Base-by-base conservation (phyloP, 2,113 vertebrate genomes). In the Hassar affinis region DNA sequence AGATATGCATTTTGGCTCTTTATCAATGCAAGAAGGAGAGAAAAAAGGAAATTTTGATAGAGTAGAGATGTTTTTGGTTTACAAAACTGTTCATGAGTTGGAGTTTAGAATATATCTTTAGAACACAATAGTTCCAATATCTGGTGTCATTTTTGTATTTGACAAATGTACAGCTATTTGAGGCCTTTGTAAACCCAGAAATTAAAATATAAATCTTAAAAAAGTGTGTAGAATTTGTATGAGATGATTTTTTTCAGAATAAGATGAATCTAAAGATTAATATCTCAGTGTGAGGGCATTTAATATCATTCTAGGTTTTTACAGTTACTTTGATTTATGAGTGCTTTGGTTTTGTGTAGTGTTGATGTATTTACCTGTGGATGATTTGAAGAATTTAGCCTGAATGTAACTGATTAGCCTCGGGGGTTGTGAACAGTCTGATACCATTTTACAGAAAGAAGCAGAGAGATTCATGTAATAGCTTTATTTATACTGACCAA, bases 361-460 rank as follows among this genome's bases (percentile, higher is more conserved):
- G 22, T 66, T 71, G 18, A 27, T 47, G 6, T 10, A 77, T 52
- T 38, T 79, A 87, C 79, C 88, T 85, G 84, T 83, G 87, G 47
- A 45, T 87, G 52, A 86, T 90, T 85, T 83, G 85, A 66, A 74
- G n/a, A 61, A 25, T 9, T 66, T 64, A 27, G 66, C 35, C 66
- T 81, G 7, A 42, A 42, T 56, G 54, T 22, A 81, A 72, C 56
- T 57, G 66, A 83, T 88, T 85, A 33, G 74, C 85, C 38, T 79
- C 42, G 71, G 80, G 85, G 85, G 57, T 72, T 78, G 69, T 49
- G 52, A 51, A 14, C 49, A 51, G 12, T 72, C 45, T 49, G 45
- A 42, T 47, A 80, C 59, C 35, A 61, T 78, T 80, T 52, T 14
- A 66, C 18, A 62, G 45, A 49, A 47, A 52, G n/a, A 57, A 20